Evolutionary conservation across 2,797 vertebrate species (phyloP), one percentile per base, ranked within the genome.

Genomic region (Pipistrellus kuhlii): DNA sequence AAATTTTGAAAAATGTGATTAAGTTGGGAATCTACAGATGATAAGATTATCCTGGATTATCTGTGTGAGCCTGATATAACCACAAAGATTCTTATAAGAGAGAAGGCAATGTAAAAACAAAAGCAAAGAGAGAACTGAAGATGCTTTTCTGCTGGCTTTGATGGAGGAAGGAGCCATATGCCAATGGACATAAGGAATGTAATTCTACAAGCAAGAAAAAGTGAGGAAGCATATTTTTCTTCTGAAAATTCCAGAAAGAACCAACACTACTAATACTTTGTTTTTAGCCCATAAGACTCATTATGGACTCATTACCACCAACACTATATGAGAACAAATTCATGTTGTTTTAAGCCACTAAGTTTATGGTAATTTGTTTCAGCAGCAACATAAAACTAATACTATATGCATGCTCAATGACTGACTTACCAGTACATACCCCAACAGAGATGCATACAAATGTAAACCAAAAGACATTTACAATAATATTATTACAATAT

Each of bases 381-480:
- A 87, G 48, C 10, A 88, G 48, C 62, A 73, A 68, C 48, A 93
- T 51, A 85, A 87, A 92, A 73, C 20, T 77, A 69, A 72, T n/a
- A 66, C 0, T 82, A 35, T 17, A 66, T 18, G 21, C 14, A 57
- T n/a, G 41, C 12, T 73, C 21, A 73, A 46, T 4, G 15, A 68
- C n/a, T 68, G 48, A 88, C 41, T 55, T 76, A 76, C 53, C 53
- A 55, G 20, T 55, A 55, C 32, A 75, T 14, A 35, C 11, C 53
- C 53, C 68, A 85, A n/a, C 27, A 91, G 68, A 80, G 84, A 64
- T 59, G n/a, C 41, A 78, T 48, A 75, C 17, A 75, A 44, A 71
- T 38, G 18, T 44, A 25, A 20, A 66, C 27, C 59, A 69, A 64
- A 62, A 83, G 25, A 89, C 8, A 53, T 38, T 76, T 32, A 15